A percentile compares a stretch with the other conserved stretches of the same genome.
These are phyloP conservation scores for Pelmatolapia mariae DNA, from an alignment of 2,113 vertebrate genomes.

Conservation along the genomic window DNA sequence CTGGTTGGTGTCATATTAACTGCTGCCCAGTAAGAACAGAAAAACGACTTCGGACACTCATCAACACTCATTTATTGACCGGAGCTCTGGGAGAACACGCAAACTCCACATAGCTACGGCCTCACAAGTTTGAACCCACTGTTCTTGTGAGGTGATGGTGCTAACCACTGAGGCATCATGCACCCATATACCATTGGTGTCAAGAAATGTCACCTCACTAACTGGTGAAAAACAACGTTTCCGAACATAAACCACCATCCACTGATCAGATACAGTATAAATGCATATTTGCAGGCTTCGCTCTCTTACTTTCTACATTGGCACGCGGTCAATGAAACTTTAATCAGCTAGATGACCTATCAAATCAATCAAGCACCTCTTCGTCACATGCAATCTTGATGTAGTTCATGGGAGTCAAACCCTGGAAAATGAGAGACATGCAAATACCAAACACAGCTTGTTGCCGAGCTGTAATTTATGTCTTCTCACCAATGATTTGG, in stretches of 20 bases:
- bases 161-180: background rate
- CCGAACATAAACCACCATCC: background rate
- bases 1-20: fast-evolving
- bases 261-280: background rate
- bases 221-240: background rate
- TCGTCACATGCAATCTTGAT: background rate
- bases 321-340: background rate
- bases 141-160: background rate
- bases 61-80: background rate
- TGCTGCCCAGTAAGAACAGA: background rate
- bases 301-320: background rate
- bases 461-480: background rate
- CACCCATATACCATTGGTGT: fast-evolving
- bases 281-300: fast-evolving
- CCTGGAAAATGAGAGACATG: background rate
- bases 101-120: background rate
- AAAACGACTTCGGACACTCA: background rate
- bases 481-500: background rate
- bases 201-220: background rate
- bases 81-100: background rate
- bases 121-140: background rate
- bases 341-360: background rate
- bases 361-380: background rate
- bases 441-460: background rate
- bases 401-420: background rate